phyloP scores from a whole-genome alignment of 2,113 vertebrate genomes.

The Rhinolophus sinicus region DNA sequence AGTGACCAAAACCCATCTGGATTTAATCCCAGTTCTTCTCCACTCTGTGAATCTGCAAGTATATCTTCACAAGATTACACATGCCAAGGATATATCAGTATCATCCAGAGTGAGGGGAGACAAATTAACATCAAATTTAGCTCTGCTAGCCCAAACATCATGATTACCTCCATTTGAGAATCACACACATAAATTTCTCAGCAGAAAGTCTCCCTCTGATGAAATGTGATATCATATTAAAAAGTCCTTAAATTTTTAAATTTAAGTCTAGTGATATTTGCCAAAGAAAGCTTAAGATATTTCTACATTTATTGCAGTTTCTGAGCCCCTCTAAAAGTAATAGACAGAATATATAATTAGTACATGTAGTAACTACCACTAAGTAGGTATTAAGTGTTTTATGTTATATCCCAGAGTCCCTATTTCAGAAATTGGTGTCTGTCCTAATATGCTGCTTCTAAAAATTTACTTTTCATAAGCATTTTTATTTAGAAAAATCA shows the following conservation, averaged over 20 bases:
- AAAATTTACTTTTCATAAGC: background rate
- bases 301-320: background rate
- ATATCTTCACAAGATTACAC: background rate
- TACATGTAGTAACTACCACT: background rate
- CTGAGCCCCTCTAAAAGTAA: background rate
- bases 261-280: background rate
- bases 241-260: background rate
- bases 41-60: background rate
- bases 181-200: background rate
- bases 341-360: background rate
- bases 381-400: background rate
- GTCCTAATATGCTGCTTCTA: background rate
- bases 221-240: background rate
- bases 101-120: background rate
- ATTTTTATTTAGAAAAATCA: slow-evolving; percentile 15
- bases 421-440: background rate
- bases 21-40: background rate
- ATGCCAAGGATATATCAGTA: background rate
- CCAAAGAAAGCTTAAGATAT: background rate
- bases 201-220: background rate
- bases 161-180: background rate
- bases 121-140: background rate
- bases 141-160: background rate
- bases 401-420: background rate
- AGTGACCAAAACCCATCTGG: background rate